phyloP scores from a whole-genome alignment of 2,888 invertebrate genomes.

The Aethes cnicana region DNA sequence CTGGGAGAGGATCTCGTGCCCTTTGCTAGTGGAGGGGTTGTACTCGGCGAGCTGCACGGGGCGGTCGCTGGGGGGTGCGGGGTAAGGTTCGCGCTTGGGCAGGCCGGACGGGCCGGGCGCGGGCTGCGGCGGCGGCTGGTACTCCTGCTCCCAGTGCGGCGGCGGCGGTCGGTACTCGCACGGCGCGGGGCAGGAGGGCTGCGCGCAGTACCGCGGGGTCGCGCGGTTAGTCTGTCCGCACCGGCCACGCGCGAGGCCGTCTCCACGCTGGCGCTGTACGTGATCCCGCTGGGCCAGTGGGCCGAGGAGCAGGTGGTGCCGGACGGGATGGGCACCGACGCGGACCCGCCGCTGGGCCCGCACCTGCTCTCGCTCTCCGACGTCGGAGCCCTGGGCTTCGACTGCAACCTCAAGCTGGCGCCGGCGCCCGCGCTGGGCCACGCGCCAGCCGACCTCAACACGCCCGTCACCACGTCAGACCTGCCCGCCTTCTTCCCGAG shows the following conservation, averaged over 20 bases:
- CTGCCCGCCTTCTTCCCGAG: constrained; percentile 96
- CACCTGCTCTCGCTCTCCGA: constrained; percentile 82
- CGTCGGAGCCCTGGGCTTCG: constrained; percentile 79
- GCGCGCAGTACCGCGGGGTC: constrained; percentile 83
- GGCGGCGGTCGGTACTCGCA: constrained; percentile 86
- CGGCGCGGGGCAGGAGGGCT: constrained; percentile 72
- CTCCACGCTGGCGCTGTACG: constrained; percentile 83
- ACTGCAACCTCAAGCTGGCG: constrained; percentile 75
- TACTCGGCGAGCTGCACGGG: constrained; percentile 94
- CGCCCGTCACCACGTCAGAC: constrained; percentile 96
- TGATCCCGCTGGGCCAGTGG: constrained; percentile 84
- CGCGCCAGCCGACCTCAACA: constrained; percentile 94
- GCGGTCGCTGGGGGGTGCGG: constrained; percentile 67
- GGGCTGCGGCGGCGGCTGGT: constrained; percentile 65
- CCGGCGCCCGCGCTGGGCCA: constrained; percentile 83
- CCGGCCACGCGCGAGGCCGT: constrained; percentile 78
- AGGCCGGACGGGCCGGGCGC: constrained; percentile 85
- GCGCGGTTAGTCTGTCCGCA: constrained; percentile 86
- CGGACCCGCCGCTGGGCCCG: constrained; percentile 69
- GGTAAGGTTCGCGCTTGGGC: constrained; percentile 80
- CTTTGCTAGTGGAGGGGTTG: constrained; percentile 96
- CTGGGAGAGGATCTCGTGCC: constrained; percentile 96
- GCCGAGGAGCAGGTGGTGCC: constrained; percentile 84
- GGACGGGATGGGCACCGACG: constrained; percentile 86
- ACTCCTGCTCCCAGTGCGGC: constrained; percentile 84